phyloP scores from a whole-genome alignment of 2,113 vertebrate genomes.

The Polypterus bichir region DNA sequence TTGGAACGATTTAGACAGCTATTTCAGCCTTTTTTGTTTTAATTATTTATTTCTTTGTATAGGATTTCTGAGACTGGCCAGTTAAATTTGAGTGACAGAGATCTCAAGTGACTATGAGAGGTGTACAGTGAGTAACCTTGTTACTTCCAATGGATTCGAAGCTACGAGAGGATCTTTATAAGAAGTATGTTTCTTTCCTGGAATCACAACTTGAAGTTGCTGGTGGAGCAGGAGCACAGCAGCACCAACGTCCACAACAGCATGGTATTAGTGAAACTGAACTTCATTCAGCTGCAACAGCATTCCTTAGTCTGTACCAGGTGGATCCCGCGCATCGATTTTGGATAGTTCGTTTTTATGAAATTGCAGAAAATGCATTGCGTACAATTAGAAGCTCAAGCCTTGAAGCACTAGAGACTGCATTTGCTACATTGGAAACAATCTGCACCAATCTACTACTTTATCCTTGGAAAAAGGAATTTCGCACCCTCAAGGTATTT shows the following conservation, averaged over 20 bases:
- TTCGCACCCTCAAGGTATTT: conserved; percentile 86
- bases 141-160: conserved; percentile 81
- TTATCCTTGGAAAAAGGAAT: conserved; percentile 97
- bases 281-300: conserved; percentile 74
- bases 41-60: too few relatives aligned
- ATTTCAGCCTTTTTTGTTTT: too few relatives aligned
- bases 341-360: conserved; percentile 83
- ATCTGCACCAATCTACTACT: conserved; percentile 88
- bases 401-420: conserved; percentile 65
- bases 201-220: conserved; percentile 68
- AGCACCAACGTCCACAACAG: conserved; percentile 15
- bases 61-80: too few relatives aligned
- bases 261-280: conserved; percentile 58
- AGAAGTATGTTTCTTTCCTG: conserved; percentile 84
- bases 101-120: conserved; percentile 27
- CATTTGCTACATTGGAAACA: conserved; percentile 76
- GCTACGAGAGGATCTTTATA: conserved; percentile 89
- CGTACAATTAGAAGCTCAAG: conserved; percentile 68
- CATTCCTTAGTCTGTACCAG: conserved; percentile 80
- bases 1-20: too few relatives aligned
- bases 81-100: neutral
- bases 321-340: conserved; percentile 80
- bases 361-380: conserved; percentile 75
- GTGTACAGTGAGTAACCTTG: conserved; percentile 33
- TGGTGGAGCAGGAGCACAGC: conserved; percentile 32